Base-by-base conservation (phyloP, 2,113 vertebrate species). In the Mirza zaza region DNA sequence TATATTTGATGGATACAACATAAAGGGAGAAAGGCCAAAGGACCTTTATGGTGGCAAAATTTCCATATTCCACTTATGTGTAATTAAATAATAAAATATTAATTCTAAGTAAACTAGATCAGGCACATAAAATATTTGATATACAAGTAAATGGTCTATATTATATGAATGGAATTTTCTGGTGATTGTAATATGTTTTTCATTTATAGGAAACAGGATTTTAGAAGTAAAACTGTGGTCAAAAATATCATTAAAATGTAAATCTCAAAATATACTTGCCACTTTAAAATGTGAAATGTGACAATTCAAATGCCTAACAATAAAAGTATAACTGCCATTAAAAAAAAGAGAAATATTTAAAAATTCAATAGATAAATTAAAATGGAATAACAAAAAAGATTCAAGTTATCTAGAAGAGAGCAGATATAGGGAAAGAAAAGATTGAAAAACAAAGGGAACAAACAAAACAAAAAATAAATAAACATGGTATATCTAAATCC, bases 181-280 rank as follows among this genome's bases (percentile, higher is more conserved):
- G 68, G 10, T 85, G 70, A 75, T 65, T 85, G 2, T 59, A 84
- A 34, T 42, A 79, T 85, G 25, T 67, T 90, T 91, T 91, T 91
- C 32, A 84, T 76, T 94, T 94, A 90, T 80, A 48, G 23, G 23
- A 89, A 95, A 84, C 13, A 91, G 36, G 10, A 79, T n/a, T 97
- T 83, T 59, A 70, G 21, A 92, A 79, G 42, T 87, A 80, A 85
- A 57, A 70, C 2, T 48, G 4, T 81, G n/a, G 23, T 93, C 1
- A 83, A 52, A 55, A 79, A 79, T 73, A 84, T 8, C 20, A 87
- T 84, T 48, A 61, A 89, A 93, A 87, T 85, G 20, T 83, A 83
- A 91, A 21, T 5, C 1, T 96, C 76, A 87, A 91, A 42, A 50
- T 61, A 71, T 52, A 55, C 5, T 48, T 94, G 14, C n/a, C 34